Base-by-base conservation (phyloP, 2,888 invertebrate species). In the Phengaris alcon region DNA sequence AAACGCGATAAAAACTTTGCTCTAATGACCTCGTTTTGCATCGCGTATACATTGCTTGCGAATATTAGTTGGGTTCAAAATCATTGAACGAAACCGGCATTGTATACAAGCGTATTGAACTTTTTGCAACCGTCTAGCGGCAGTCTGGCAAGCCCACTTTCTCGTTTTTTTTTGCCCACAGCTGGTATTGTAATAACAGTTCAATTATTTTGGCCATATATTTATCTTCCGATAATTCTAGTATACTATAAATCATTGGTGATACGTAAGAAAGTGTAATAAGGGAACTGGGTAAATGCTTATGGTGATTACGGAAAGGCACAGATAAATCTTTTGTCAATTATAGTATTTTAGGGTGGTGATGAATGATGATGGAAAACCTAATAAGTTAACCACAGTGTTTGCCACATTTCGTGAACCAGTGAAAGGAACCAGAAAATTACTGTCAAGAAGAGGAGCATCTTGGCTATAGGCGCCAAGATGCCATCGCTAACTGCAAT, bases 101-200 rank as follows among this genome's bases (percentile, higher is more conserved):
- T 72, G 51, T 72, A 72, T 52, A 3, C 51, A 12, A 52, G 70
- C 10, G 48, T 15, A 22, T 70, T 70, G 70, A 72, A 52, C n/a
- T 74, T 74, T 74, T 68, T 48, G 35, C 22, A 12, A 78, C 81
- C 81, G 91, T 92, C 91, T 92, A 85, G 86, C 82, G 83, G 80
- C 86, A 83, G 93, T 93, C 93, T 93, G 89, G 82, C 90, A 89
- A 87, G 85, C 88, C 90, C 84, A 91, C 93, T 92, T 92, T 92
- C 91, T 81, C 86, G 85, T 86, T 87, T 90, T 90, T n/a, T 90
- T 84, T 79, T 80, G 83, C 84, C 85, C 87, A 86, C 83, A 82
- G 90, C 88, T 85, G 87, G 84, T 81, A 88, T 88, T 87, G 87
- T 89, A 87, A 86, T 88, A 81, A 84, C 82, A 84, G 83, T 86